These are phyloP conservation scores for Scomberomorus guttatus DNA, from an alignment of 2,797 vertebrate genomes.

Conservation along the genomic window DNA sequence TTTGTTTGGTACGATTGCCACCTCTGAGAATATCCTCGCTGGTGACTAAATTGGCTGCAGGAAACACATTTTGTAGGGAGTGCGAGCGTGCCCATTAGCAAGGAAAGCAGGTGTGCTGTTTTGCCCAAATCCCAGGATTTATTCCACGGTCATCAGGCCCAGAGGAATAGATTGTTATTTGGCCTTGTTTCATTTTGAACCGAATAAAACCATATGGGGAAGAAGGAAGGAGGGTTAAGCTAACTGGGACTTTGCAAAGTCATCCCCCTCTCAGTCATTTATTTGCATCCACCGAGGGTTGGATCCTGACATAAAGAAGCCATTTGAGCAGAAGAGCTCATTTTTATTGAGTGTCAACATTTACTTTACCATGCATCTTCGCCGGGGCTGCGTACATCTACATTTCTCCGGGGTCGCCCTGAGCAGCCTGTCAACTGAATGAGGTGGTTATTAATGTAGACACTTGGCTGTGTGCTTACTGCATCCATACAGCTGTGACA, in stretches of 20 bases:
- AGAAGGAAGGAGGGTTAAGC: conserved; percentile 39
- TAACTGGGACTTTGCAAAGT: conserved; percentile 68
- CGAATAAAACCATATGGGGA: conserved; percentile 36
- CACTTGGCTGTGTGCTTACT: conserved; percentile 37
- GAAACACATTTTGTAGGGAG: conserved; percentile 69
- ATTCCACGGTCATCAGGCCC: conserved; percentile 69
- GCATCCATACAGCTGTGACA: conserved; percentile 46
- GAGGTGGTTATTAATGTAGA: conserved; percentile 67
- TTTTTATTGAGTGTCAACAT: conserved; percentile 65
- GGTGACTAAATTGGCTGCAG: conserved; percentile 77
- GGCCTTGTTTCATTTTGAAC: conserved; percentile 67
- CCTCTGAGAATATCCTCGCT: conserved; percentile 72
- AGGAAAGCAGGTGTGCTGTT: conserved; percentile 77
- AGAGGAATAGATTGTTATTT: conserved; percentile 68
- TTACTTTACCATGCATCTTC: conserved; percentile 51
- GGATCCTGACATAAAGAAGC: conserved; percentile 51
- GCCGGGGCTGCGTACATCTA: conserved; percentile 19
- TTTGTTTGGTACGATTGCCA: conserved; percentile 73
- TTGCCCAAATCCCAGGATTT: conserved; percentile 74
- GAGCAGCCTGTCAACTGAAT: conserved; percentile 52
- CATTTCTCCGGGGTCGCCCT: conserved; percentile 51
- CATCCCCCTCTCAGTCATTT: conserved; percentile 59
- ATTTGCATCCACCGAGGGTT: conserved; percentile 58
- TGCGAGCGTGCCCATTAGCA: conserved; percentile 70
- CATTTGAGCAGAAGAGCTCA: conserved; percentile 53